Percentiles rank a stretch among this genome's conserved stretches.
These are phyloP conservation scores for Drosophila busckii DNA, from an alignment of 1,140 invertebrate genomes.

Conservation along the genomic window DNA sequence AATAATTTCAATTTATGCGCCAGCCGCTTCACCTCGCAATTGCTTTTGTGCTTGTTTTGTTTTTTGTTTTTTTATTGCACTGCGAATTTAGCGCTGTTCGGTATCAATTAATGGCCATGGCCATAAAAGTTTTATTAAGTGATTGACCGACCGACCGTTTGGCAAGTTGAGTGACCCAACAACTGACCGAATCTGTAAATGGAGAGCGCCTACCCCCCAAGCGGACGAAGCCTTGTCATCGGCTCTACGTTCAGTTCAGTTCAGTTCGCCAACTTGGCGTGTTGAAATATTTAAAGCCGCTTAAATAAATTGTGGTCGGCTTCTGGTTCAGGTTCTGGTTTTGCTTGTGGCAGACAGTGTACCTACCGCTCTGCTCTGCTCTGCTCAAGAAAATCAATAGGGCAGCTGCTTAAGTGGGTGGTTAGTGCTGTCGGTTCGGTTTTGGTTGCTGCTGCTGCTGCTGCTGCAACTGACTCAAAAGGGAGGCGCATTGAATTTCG, in stretches of 20 bases:
- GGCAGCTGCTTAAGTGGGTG: neutral
- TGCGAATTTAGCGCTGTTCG: conserved; percentile 39
- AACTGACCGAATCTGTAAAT: conserved; percentile 14
- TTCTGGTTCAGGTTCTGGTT: conserved; percentile 19
- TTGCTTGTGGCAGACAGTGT: conserved; percentile 5
- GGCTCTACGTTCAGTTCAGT: too few relatives aligned
- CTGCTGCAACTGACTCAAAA: too few relatives aligned
- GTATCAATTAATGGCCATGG: conserved; percentile 73
- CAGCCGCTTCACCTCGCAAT: neutral
- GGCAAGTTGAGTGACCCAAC: conserved; percentile 54
- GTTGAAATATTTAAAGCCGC: conserved; percentile 76
- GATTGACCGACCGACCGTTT: conserved; percentile 54
- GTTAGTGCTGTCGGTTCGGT: neutral
- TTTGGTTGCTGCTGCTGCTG: neutral
- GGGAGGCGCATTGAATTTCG: neutral
- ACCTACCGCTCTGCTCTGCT: too few relatives aligned
- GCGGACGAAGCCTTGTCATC: conserved; percentile 8
- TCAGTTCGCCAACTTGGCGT: conserved; percentile 56
- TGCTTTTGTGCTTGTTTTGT: conserved; percentile 26
- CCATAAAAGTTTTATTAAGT: conserved; percentile 73
- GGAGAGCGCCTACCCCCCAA: conserved; percentile 11
- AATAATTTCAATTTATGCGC: conserved; percentile 20
- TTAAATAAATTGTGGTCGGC: conserved; percentile 72
- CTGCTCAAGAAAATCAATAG: conserved; percentile 71
- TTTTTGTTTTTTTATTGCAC: conserved; percentile 44